Evolutionary conservation across 2,113 vertebrate genomes (phyloP).

Genomic region (Aspidoscelis tigris): DNA sequence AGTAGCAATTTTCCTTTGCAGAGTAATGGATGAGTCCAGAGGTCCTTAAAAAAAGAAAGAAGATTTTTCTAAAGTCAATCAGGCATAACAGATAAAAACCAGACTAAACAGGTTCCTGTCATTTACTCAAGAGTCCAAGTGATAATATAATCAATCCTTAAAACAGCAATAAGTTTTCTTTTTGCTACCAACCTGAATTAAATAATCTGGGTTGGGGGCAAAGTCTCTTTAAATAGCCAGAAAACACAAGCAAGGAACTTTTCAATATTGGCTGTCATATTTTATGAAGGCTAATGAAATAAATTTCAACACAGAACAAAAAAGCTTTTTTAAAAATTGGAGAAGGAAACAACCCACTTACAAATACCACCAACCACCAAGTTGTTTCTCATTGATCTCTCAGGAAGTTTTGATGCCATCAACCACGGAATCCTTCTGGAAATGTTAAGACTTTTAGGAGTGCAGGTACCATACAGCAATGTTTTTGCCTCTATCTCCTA

Average conservation of each 20-base stretch:
- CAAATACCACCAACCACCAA: no score
- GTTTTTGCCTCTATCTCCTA: no score
- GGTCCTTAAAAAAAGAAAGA: conserved; percentile 38
- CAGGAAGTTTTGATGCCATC: no score
- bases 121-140: conserved; percentile 49
- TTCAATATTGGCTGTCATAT: conserved; percentile 41
- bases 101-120: conserved; percentile 61
- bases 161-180: conserved; percentile 17
- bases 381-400: no score
- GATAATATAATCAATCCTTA: conserved; percentile 54
- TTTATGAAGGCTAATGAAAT: neutral
- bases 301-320: neutral
- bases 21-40: conserved; percentile 40
- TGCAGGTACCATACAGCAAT: no score
- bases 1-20: conserved; percentile 28
- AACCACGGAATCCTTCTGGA: no score
- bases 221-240: conserved; percentile 68
- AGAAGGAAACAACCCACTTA: neutral
- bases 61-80: conserved; percentile 48
- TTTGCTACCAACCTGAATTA: conserved; percentile 58
- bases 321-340: neutral
- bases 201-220: conserved; percentile 64
- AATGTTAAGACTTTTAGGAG: no score
- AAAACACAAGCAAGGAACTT: conserved; percentile 61
- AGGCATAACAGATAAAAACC: conserved; percentile 51